Percentiles rank a stretch among this genome's conserved stretches.
Evolutionary conservation across 2,797 vertebrate genomes (phyloP).

Genomic region (Chelonia mydas): DNA sequence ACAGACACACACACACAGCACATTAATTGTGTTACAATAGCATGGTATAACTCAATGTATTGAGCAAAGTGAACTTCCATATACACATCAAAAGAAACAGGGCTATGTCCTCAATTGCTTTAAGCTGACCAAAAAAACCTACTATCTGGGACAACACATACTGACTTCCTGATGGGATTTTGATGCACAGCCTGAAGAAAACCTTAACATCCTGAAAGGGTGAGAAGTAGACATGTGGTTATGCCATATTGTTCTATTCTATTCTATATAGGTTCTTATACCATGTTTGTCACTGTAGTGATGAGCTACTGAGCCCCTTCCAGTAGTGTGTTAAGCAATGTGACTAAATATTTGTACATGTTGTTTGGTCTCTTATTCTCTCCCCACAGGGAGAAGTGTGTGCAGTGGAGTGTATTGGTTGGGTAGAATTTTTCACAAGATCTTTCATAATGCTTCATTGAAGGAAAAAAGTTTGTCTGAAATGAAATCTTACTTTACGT

Average conservation of each 20-base stretch:
- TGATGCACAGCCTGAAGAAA: background rate
- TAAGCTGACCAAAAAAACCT: background rate
- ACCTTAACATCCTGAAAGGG: background rate
- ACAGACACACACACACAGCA: background rate
- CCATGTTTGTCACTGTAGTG: background rate
- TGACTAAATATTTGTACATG: background rate
- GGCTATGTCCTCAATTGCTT: background rate
- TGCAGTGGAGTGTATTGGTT: background rate
- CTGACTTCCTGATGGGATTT: background rate
- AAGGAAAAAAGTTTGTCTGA: constrained; percentile 32
- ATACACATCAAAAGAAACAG: background rate
- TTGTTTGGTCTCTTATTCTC: background rate
- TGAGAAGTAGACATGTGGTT: background rate
- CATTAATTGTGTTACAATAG: background rate
- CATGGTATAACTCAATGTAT: background rate
- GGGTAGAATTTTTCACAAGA: background rate
- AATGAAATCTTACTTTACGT: constrained; percentile 47
- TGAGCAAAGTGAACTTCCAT: background rate
- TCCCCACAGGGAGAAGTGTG: background rate
- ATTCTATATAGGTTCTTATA: background rate
- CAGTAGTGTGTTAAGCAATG: background rate
- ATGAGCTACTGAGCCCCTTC: background rate
- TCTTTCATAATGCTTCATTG: constrained; percentile 17
- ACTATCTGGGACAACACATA: background rate
- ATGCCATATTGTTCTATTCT: background rate